phyloP scores from a whole-genome alignment of 2,888 invertebrate genomes.

The Trachelus iudaicus region DNA sequence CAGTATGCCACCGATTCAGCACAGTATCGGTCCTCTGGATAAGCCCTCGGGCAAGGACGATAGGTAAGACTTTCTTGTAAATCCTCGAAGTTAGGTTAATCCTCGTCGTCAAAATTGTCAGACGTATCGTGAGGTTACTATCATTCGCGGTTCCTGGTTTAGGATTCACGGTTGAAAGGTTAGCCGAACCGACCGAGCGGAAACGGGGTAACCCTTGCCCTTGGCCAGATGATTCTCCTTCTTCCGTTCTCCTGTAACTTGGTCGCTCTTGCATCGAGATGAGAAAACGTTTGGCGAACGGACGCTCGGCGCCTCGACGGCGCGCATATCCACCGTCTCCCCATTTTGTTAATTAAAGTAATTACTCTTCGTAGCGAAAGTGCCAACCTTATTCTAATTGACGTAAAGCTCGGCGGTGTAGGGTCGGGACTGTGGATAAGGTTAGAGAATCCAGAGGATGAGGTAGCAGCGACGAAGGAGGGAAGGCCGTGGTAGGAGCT shows the following conservation, averaged over 20 bases:
- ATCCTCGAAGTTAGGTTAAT: not conserved
- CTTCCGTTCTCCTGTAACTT: not conserved
- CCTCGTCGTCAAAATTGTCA: not conserved
- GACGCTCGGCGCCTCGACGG: not conserved
- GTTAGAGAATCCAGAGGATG: conserved; percentile 47
- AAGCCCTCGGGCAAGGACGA: conserved; percentile 76
- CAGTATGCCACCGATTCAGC: conserved; percentile 87
- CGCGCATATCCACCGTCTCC: conserved; percentile 51
- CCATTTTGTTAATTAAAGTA: conserved; percentile 70
- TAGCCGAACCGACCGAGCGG: not conserved
- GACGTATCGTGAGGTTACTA: not conserved
- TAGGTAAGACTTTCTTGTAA: conserved; percentile 68
- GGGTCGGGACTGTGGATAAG: conserved; percentile 26
- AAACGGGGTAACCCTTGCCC: not conserved
- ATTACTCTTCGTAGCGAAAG: conserved; percentile 68
- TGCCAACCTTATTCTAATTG: conserved; percentile 69
- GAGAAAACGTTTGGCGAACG: not conserved
- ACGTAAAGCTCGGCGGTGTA: conserved; percentile 63
- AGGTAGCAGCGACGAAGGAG: conserved; percentile 37
- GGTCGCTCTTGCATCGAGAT: not conserved
- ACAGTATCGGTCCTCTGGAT: conserved; percentile 68
- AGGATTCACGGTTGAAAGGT: not conserved
- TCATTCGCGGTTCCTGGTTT: not conserved
- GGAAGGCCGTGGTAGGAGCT: conserved; percentile 23
- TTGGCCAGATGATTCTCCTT: not conserved